A percentile compares a stretch with the other conserved stretches of the same genome.
phyloP scores from a whole-genome alignment of 2,797 vertebrate species.

The Gallirallus australis region DNA sequence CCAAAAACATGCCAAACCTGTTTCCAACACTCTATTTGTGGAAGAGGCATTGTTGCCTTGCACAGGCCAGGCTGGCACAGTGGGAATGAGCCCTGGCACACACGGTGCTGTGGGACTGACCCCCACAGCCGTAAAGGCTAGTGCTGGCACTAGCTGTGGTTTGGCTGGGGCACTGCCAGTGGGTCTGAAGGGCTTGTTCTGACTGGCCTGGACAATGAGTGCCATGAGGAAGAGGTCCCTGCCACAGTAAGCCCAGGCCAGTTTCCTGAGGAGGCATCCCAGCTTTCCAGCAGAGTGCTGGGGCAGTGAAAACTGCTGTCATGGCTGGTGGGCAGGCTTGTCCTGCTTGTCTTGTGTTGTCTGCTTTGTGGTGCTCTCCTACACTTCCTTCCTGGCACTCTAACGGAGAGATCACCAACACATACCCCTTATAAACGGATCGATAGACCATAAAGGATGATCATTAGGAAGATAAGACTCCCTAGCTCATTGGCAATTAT shows the following conservation, averaged over 20 bases:
- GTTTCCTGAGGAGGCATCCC: neutral
- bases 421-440: conserved; percentile 58
- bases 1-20: neutral
- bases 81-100: neutral
- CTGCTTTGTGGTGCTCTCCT: neutral
- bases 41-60: neutral
- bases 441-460: conserved; percentile 57
- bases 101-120: rapidly evolving
- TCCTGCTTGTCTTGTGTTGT: neutral
- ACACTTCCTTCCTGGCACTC: conserved; percentile 44
- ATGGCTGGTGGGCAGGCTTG: neutral
- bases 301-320: neutral
- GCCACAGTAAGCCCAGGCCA: neutral
- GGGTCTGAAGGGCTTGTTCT: neutral
- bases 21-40: neutral
- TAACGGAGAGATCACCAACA: conserved; percentile 37
- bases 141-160: neutral
- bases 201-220: neutral
- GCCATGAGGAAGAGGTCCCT: neutral
- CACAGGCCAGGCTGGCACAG: neutral
- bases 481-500: conserved; percentile 70
- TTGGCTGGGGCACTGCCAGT: neutral
- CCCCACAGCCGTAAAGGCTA: rapidly evolving
- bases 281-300: rapidly evolving
- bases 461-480: conserved; percentile 69